Percentiles rank a stretch among this genome's conserved stretches.
These are phyloP conservation scores for Cyprinella venusta DNA, from an alignment of 2,797 vertebrate species.

Conservation along the genomic window DNA sequence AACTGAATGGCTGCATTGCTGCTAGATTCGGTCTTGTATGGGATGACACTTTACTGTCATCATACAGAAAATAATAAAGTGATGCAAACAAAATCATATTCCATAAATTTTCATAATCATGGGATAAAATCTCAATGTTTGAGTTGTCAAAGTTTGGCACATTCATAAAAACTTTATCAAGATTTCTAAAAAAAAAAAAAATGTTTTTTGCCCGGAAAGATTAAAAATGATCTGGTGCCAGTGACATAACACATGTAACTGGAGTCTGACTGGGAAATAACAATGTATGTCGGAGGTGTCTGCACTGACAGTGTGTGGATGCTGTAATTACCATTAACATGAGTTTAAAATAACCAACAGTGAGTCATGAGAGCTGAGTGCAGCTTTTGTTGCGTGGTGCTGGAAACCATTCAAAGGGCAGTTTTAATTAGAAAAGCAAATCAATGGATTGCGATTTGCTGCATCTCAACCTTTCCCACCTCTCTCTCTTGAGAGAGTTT, in stretches of 20 bases:
- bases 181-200: neutral
- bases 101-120: constrained; percentile 20
- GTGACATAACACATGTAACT: constrained; percentile 12
- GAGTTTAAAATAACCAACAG: constrained; percentile 49
- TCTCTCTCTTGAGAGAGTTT: constrained; percentile 54
- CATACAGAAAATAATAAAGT: constrained; percentile 15
- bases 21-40: constrained; percentile 15
- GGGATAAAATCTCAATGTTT: constrained; percentile 32
- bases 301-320: constrained; percentile 35
- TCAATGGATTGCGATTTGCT: constrained; percentile 54
- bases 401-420: constrained; percentile 58
- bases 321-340: constrained; percentile 51
- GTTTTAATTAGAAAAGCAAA: constrained; percentile 59
- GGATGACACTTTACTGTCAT: constrained; percentile 9
- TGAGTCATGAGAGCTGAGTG: constrained; percentile 11
- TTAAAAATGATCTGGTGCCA: neutral
- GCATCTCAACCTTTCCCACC: constrained; percentile 44
- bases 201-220: neutral
- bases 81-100: constrained; percentile 55
- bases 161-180: constrained; percentile 14
- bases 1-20: constrained; percentile 44
- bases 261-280: constrained; percentile 28
- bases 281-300: constrained; percentile 37
- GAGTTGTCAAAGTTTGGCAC: constrained; percentile 65
- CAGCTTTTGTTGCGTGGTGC: constrained; percentile 35